Percentiles rank a stretch among this genome's conserved stretches.
phyloP scores from a whole-genome alignment of 2,888 invertebrate species.

The Agrenia bidenticulata region DNA sequence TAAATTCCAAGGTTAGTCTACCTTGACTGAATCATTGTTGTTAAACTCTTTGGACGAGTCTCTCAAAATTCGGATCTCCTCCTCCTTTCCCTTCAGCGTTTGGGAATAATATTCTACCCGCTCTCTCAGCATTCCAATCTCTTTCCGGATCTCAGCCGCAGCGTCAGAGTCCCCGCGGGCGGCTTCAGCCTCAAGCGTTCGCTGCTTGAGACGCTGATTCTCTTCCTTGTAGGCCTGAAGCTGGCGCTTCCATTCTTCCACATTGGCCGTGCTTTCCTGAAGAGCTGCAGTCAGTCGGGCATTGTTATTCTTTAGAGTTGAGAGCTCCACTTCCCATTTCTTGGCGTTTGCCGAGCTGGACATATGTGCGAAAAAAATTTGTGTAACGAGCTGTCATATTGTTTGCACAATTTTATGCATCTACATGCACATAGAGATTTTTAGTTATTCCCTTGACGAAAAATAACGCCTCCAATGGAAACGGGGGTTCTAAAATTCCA shows the following conservation, averaged over 20 bases:
- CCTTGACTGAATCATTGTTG: constrained; percentile 45
- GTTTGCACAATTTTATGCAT: too few relatives aligned
- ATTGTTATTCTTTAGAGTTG: constrained; percentile 93
- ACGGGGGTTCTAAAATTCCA: too few relatives aligned
- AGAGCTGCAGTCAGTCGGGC: constrained; percentile 89
- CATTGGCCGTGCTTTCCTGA: constrained; percentile 93
- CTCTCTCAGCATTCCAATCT: constrained; percentile 40
- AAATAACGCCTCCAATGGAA: too few relatives aligned
- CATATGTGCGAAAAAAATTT: too few relatives aligned
- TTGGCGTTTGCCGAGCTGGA: constrained; percentile 92
- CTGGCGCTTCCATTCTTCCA: constrained; percentile 69
- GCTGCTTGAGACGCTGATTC: constrained; percentile 72
- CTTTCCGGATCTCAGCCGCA: constrained; percentile 45
- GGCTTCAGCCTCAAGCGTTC: constrained; percentile 54
- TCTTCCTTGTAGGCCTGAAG: constrained; percentile 88
- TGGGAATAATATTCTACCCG: constrained; percentile 41
- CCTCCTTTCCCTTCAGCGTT: constrained; percentile 43
- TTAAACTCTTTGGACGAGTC: constrained; percentile 43
- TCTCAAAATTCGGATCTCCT: constrained; percentile 43
- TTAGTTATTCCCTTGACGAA: too few relatives aligned
- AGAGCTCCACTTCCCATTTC: constrained; percentile 96
- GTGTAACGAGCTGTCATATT: too few relatives aligned
- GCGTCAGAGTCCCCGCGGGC: constrained; percentile 51
- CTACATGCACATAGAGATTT: too few relatives aligned
- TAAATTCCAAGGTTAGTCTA: too few relatives aligned